Percentiles rank a stretch among this genome's conserved stretches.
Conservation (phyloP, 2,113 vertebrate species). For the Rana temporaria region DNA sequence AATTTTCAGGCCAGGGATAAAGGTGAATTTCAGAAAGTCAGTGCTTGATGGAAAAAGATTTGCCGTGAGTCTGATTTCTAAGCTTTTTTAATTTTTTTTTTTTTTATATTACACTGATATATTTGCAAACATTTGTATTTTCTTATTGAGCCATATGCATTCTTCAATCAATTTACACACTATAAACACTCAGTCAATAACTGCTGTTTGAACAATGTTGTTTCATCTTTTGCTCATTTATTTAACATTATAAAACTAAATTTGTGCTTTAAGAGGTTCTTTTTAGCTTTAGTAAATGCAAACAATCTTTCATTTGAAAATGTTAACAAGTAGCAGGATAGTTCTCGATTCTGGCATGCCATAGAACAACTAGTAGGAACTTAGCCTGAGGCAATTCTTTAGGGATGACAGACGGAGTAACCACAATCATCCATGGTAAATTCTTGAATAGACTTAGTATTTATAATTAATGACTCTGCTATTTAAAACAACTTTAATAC, state of each 20-base stretch:
- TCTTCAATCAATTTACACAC: not conserved
- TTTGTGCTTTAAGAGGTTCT: not conserved
- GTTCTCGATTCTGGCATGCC: slow-evolving; percentile 41
- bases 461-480: slow-evolving; percentile 42
- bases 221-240: not conserved
- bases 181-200: not conserved
- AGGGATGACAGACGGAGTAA: slow-evolving; percentile 53
- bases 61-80: too few relatives aligned
- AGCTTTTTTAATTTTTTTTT: too few relatives aligned
- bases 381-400: slow-evolving; percentile 49
- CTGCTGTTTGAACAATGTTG: not conserved
- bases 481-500: not conserved
- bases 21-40: too few relatives aligned
- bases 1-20: too few relatives aligned
- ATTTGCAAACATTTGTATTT: not conserved
- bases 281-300: slow-evolving; percentile 11
- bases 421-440: slow-evolving; percentile 48
- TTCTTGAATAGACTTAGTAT: slow-evolving; percentile 39
- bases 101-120: too few relatives aligned
- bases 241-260: not conserved
- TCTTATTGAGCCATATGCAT: not conserved
- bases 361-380: slow-evolving; percentile 47
- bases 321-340: slow-evolving; percentile 32
- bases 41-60: too few relatives aligned
- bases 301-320: slow-evolving; percentile 32